A percentile compares a stretch with the other conserved stretches of the same genome.
Evolutionary conservation across 2,888 invertebrate genomes (phyloP).

Genomic region (Morpho deidamia): DNA sequence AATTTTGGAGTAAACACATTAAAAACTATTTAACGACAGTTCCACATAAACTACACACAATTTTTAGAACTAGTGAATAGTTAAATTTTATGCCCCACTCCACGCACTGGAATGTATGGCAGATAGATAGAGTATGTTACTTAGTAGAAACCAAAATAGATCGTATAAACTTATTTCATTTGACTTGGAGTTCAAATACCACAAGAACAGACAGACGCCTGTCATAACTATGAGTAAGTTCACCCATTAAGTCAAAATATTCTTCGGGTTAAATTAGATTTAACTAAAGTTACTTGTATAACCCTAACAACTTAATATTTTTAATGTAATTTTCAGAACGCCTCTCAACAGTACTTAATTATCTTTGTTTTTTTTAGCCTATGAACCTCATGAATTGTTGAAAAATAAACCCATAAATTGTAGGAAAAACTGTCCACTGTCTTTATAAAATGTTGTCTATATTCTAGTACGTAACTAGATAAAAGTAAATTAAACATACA

Average conservation of each 20-base stretch:
- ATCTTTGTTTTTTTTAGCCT: neutral
- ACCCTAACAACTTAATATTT: too few species aligned
- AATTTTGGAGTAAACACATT: too few species aligned
- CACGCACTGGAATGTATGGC: neutral
- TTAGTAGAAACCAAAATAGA: conserved; percentile 5
- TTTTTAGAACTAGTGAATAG: neutral
- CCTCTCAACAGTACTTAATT: neutral
- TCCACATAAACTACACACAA: too few species aligned
- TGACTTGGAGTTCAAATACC: conserved; percentile 9
- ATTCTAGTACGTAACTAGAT: too few species aligned
- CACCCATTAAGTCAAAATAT: conserved; percentile 1
- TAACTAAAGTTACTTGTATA: too few species aligned
- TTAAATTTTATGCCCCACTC: conserved; percentile 1
- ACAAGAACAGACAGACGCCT: conserved; percentile 8
- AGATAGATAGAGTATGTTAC: neutral
- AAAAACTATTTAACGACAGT: too few species aligned
- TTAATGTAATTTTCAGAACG: too few species aligned
- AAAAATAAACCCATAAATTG: neutral
- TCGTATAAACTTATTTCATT: conserved; percentile 15
- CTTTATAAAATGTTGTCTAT: too few species aligned
- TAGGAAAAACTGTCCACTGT: neutral
- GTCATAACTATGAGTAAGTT: conserved; percentile 7
- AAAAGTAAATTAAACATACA: too few species aligned
- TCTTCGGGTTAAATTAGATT: too few species aligned
- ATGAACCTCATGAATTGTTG: neutral